Base-by-base conservation (phyloP, 1,140 invertebrate genomes). In the Hyphantria cunea region DNA sequence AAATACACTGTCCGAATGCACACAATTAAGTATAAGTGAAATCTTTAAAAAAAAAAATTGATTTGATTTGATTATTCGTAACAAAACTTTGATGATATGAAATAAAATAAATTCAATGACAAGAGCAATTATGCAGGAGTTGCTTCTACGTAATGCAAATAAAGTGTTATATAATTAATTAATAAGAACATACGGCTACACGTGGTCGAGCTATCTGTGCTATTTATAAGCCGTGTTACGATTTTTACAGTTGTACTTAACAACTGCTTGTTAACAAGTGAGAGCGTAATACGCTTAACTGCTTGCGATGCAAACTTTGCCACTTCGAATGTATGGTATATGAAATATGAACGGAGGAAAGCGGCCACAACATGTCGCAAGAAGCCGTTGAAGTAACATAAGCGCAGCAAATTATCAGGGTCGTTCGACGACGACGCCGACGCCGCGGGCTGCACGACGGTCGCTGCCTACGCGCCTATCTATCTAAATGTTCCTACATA, bases 331-430 rank as follows among this genome's bases (percentile, higher is more conserved):
- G 72, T 64, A 67, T 74, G 64, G 63, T 68, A 52, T 72, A 67
- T 63, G 71, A 71, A 68, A 64, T 74, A 74, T 76, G 84, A 84
- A 82, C 80, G 74, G 70, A 78, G 76, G 73, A 82, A 80, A 80
- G 75, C 74, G 69, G 75, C 65, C 74, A 63, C 72, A 68, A 74
- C 64, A 70, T 86, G 82, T 84, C 78, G 82, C 76, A 87, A 87
- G 87, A 89, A 89, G 87, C 87, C 87, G 78, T 89, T 84, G 82
- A 89, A 86, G 80, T 87, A 86, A 85, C 77, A 78, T 86, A 82
- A 87, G 81, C 83, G 80, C 80, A 86, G 87, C 80, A 85, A 85
- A 81, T 85, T 83, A 87, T 89, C 87, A 90, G 83, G 85, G 87
- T 80, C 84, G 81, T 74, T 70, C 77, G 78, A 74, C 80, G 78